Percentiles rank a stretch among this genome's conserved stretches.
These are phyloP conservation scores for Oophaga pumilio DNA, from an alignment of 2,113 vertebrate species.

Conservation along the genomic window DNA sequence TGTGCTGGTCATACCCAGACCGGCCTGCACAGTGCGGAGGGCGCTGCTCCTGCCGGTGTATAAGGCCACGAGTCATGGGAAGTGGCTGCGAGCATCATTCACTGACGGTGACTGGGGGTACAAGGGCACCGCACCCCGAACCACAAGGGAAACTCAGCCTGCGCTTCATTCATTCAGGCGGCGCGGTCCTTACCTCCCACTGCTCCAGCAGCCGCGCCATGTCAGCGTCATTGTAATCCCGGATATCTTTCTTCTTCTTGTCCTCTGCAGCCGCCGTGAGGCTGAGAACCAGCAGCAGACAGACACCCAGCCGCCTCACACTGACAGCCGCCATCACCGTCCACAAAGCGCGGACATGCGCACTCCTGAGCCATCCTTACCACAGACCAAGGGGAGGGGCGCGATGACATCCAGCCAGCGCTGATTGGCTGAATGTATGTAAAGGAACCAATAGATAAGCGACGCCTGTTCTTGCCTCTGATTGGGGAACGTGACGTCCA, in stretches of 20 bases:
- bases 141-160: too few relatives aligned
- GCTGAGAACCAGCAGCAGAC: slow-evolving; percentile 59
- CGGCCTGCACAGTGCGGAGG: too few relatives aligned
- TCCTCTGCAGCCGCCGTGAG: slow-evolving; percentile 61
- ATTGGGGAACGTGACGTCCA: background rate
- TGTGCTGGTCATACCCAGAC: too few relatives aligned
- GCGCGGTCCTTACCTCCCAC: slow-evolving; percentile 84
- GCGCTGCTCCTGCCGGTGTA: too few relatives aligned
- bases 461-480: slow-evolving; percentile 3
- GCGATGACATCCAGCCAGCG: too few relatives aligned
- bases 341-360: background rate
- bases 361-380: background rate
- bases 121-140: too few relatives aligned
- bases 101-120: too few relatives aligned
- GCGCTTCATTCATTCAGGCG: background rate
- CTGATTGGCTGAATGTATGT: background rate
- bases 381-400: background rate
- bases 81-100: too few relatives aligned
- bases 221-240: slow-evolving; percentile 95
- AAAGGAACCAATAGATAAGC: background rate
- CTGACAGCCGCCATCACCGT: slow-evolving; percentile 69
- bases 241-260: slow-evolving; percentile 85
- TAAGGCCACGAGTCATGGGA: too few relatives aligned
- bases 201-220: slow-evolving; percentile 95
- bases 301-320: background rate